Conservation (phyloP, 2,113 vertebrate species). For the Sylvia atricapilla region DNA sequence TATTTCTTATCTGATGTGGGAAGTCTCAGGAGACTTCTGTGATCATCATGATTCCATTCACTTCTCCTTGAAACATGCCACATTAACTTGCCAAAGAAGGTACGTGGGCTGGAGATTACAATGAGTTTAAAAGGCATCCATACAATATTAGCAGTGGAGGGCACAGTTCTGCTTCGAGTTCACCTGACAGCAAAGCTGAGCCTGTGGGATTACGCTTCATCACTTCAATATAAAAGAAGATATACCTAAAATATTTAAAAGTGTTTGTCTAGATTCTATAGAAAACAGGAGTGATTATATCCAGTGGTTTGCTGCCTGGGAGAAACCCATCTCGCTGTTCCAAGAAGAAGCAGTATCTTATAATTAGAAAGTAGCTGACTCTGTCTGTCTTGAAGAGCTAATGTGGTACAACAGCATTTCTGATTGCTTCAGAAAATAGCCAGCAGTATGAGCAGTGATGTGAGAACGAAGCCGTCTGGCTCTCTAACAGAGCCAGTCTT, state of each 20-base stretch:
- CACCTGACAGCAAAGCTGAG: neutral
- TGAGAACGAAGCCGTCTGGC: slow-evolving; percentile 31
- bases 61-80: slow-evolving; percentile 45
- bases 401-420: slow-evolving; percentile 33
- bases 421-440: slow-evolving; percentile 25
- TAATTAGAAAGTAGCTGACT: slow-evolving; percentile 21
- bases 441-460: slow-evolving; percentile 58
- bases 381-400: slow-evolving; percentile 36
- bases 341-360: neutral
- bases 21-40: slow-evolving; percentile 19
- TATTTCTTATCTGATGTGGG: slow-evolving; percentile 26
- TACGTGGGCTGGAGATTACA: slow-evolving; percentile 34
- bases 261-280: neutral
- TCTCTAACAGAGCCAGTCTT: slow-evolving; percentile 3
- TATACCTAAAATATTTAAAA: neutral
- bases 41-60: neutral
- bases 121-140: neutral
- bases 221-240: neutral
- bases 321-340: neutral
- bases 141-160: neutral
- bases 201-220: neutral
- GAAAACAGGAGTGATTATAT: neutral
- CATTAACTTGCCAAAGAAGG: slow-evolving; percentile 54
- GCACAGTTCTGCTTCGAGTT: neutral
- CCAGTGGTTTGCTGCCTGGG: neutral